Percentiles rank a stretch among this genome's conserved stretches.
These are phyloP conservation scores for Drosophila parvula DNA, from an alignment of 1,140 invertebrate species.

Conservation along the genomic window DNA sequence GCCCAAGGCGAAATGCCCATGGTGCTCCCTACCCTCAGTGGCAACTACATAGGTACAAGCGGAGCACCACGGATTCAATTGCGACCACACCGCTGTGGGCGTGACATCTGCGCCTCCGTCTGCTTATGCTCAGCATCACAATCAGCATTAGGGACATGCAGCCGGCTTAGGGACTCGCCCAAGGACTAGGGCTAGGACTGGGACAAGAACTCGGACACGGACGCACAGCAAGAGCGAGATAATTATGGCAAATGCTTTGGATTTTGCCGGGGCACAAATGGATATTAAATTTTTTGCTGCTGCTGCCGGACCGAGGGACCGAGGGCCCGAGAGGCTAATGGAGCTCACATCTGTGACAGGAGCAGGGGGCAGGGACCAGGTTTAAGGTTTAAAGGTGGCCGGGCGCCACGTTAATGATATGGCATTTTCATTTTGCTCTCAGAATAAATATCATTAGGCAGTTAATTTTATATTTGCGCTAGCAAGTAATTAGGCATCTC, in stretches of 20 bases:
- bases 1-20: slow-evolving; percentile 1
- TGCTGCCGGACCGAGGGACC: neutral
- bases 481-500: slow-evolving; percentile 40
- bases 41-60: too few species aligned
- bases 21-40: neutral
- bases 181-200: slow-evolving; percentile 1
- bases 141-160: slow-evolving; percentile 34
- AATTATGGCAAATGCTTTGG: slow-evolving; percentile 56
- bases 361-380: neutral
- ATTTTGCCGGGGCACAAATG: slow-evolving; percentile 39
- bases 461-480: slow-evolving; percentile 49
- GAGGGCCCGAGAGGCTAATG: slow-evolving; percentile 32
- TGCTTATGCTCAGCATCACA: slow-evolving; percentile 45
- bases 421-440: slow-evolving; percentile 36
- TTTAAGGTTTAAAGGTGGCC: slow-evolving; percentile 5
- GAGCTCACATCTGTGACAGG: slow-evolving; percentile 26
- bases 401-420: slow-evolving; percentile 17
- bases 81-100: slow-evolving; percentile 14
- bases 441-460: slow-evolving; percentile 44
- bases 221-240: slow-evolving; percentile 23
- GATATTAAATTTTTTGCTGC: slow-evolving; percentile 54
- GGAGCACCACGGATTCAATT: slow-evolving; percentile 8
- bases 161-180: slow-evolving; percentile 4
- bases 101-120: slow-evolving; percentile 22
- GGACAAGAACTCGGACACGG: slow-evolving; percentile 8